phyloP scores from a whole-genome alignment of 2,888 invertebrate genomes.

The Ptilodon capucinus region DNA sequence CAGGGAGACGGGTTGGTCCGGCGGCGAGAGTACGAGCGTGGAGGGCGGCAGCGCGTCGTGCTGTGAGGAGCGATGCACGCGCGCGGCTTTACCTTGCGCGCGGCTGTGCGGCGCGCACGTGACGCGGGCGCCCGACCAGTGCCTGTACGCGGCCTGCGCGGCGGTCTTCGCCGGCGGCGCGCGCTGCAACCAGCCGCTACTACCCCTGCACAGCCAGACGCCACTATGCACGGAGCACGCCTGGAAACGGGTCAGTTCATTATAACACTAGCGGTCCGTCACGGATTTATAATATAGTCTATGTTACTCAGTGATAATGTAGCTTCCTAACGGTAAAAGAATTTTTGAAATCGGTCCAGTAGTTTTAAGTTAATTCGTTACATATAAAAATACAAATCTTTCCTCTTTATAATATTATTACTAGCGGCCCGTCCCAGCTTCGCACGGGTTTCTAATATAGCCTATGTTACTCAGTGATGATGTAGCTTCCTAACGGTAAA shows the following conservation, averaged over 20 bases:
- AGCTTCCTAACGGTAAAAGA: no score
- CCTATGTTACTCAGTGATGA: no score
- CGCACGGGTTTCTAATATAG: no score
- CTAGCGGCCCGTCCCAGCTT: no score
- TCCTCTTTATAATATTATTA: no score
- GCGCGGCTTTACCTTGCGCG: constrained; percentile 87
- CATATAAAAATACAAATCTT: no score
- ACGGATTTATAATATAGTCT: no score
- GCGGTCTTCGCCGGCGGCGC: constrained; percentile 78
- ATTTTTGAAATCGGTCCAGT: no score
- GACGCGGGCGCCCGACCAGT: constrained; percentile 92
- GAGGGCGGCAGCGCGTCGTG: constrained; percentile 34
- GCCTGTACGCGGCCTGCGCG: constrained; percentile 81
- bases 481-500: no score
- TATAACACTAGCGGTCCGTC: no score
- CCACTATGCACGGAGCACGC: constrained; percentile 94
- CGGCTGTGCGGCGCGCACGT: constrained; percentile 93
- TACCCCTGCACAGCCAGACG: constrained; percentile 82
- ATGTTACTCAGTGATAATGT: no score
- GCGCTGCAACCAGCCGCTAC: constrained; percentile 71
- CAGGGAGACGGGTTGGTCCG: constrained; percentile 64
- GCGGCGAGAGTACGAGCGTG: constrained; percentile 52
- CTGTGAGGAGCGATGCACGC: constrained; percentile 52
- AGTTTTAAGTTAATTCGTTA: no score
- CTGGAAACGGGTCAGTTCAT: constrained; percentile 85